phyloP scores from a whole-genome alignment of 2,888 invertebrate genomes.

The Biston betularia region DNA sequence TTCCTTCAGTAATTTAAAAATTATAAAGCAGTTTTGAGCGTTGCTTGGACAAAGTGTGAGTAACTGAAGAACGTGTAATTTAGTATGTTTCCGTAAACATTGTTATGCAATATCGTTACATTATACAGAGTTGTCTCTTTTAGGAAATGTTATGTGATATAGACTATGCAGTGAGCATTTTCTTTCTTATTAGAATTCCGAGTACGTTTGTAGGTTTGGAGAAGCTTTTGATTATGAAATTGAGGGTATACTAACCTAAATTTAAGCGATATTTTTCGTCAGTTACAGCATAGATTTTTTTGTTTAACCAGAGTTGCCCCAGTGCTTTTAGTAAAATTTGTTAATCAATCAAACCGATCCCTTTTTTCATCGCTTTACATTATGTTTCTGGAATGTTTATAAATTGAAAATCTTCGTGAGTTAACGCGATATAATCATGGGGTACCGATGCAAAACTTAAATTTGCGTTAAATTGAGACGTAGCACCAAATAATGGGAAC shows the following conservation, averaged over 20 bases:
- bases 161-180: background rate
- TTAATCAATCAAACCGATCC: slow-evolving; percentile 58
- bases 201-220: background rate
- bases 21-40: background rate
- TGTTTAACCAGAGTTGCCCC: slow-evolving; percentile 23
- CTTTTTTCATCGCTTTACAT: slow-evolving; percentile 56
- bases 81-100: background rate
- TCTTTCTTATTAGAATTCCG: background rate
- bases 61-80: background rate
- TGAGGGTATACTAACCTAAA: background rate
- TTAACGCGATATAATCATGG: slow-evolving; percentile 62
- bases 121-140: background rate
- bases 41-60: background rate
- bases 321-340: slow-evolving; percentile 42
- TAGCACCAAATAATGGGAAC: slow-evolving; percentile 39
- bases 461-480: slow-evolving; percentile 65
- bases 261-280: slow-evolving; percentile 10
- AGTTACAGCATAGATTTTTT: slow-evolving; percentile 33
- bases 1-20: background rate
- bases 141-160: background rate
- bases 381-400: slow-evolving; percentile 60
- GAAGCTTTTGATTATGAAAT: background rate
- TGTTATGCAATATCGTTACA: background rate
- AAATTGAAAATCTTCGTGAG: slow-evolving; percentile 63
- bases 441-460: slow-evolving; percentile 57